A percentile compares a stretch with the other conserved stretches of the same genome.
Evolutionary conservation across 2,888 invertebrate genomes (phyloP).

Genomic region (Mycalesis mineus): DNA sequence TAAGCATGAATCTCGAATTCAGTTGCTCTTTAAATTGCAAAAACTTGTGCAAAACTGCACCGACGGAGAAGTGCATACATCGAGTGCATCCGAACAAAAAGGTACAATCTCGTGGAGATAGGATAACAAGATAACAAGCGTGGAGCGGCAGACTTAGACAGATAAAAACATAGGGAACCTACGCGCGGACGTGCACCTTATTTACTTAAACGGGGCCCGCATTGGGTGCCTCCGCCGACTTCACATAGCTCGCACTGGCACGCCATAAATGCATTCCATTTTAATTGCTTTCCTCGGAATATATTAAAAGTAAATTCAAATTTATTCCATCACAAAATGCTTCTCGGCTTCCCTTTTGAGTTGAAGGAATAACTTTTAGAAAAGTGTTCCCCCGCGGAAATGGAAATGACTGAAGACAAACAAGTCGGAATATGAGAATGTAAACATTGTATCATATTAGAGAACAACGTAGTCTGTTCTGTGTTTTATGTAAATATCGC

Average conservation of each 20-base stretch:
- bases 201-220: conserved; percentile 69
- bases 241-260: conserved; percentile 22
- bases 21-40: conserved; percentile 32
- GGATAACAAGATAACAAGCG: conserved; percentile 77
- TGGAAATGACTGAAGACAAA: conserved; percentile 2
- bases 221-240: conserved; percentile 44
- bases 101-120: conserved; percentile 72
- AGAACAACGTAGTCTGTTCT: neutral
- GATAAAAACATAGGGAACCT: conserved; percentile 73
- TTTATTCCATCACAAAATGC: conserved; percentile 10
- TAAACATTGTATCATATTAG: neutral
- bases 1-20: conserved; percentile 30
- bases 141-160: conserved; percentile 65
- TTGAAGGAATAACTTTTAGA: neutral
- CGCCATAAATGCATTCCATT: conserved; percentile 20
- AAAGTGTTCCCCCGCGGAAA: conserved; percentile 5
- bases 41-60: conserved; percentile 29
- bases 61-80: conserved; percentile 37
- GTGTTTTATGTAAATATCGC: conserved; percentile 29
- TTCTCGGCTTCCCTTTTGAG: conserved; percentile 7
- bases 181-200: conserved; percentile 67
- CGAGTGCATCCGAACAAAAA: conserved; percentile 55
- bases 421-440: conserved; percentile 4
- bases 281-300: conserved; percentile 19
- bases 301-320: conserved; percentile 13